Evolutionary conservation across 64 coral and sea anemone species (phyloP).

Genomic region (Montipora sp.): DNA sequence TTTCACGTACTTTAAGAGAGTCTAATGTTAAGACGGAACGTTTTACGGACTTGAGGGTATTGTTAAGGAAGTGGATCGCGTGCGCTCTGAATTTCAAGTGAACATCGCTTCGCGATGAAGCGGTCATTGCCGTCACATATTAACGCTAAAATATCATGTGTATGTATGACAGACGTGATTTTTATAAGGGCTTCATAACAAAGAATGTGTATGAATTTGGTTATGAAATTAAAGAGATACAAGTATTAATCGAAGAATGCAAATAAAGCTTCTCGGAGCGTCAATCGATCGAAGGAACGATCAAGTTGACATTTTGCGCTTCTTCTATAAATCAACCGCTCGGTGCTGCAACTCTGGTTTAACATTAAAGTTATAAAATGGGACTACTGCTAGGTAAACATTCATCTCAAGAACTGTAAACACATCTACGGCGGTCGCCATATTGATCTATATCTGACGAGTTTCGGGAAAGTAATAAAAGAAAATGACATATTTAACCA

Average conservation of each 20-base stretch:
- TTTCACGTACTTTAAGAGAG: too few relatives aligned
- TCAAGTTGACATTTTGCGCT: not conserved
- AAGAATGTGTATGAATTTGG: not conserved
- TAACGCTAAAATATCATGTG: not conserved
- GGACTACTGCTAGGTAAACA: not conserved
- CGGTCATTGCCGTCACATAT: not conserved
- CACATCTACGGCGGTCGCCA: slow-evolving; percentile 1
- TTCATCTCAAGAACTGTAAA: not conserved
- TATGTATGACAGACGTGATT: not conserved
- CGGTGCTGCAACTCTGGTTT: not conserved
- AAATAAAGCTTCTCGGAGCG: not conserved
- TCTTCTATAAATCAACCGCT: not conserved
- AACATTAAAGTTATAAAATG: not conserved
- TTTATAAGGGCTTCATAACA: not conserved
- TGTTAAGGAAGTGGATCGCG: not conserved
- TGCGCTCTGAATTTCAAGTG: not conserved
- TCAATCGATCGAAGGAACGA: not conserved
- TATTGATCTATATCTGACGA: not conserved
- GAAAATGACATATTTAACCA: not conserved
- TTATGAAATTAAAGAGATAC: not conserved
- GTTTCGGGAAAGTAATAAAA: not conserved
- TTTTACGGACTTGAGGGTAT: not conserved
- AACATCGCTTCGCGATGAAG: not conserved
- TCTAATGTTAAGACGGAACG: too few relatives aligned
- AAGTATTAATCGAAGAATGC: not conserved